A percentile compares a stretch with the other conserved stretches of the same genome.
Evolutionary conservation across 2,888 invertebrate genomes (phyloP).

Genomic region (Dinocampus coccinellae): DNA sequence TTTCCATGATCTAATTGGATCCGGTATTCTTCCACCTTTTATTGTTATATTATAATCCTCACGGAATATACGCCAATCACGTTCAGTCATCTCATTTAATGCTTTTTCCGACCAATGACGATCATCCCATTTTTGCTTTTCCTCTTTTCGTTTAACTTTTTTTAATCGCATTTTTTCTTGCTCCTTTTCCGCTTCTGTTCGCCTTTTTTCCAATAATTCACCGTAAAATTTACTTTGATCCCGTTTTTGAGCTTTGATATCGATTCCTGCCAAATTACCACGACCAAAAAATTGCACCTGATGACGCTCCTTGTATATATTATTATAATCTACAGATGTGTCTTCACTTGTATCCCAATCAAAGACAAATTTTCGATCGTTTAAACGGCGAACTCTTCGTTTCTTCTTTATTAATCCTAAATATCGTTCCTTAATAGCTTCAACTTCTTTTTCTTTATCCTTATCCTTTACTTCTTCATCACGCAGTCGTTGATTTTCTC

Average conservation of each 20-base stretch:
- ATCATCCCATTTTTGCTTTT: slow-evolving; percentile 99
- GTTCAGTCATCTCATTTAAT: slow-evolving; percentile 95
- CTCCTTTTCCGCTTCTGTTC: slow-evolving; percentile 96
- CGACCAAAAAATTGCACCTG: slow-evolving; percentile 98
- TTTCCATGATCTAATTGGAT: slow-evolving; percentile 95
- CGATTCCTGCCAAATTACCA: slow-evolving; percentile 98
- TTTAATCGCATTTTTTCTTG: slow-evolving; percentile 94
- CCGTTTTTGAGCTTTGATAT: slow-evolving; percentile 94
- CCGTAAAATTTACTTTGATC: slow-evolving; percentile 98
- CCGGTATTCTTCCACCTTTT: slow-evolving; percentile 97
- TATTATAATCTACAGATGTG: slow-evolving; percentile 97
- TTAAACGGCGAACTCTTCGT: slow-evolving; percentile 90
- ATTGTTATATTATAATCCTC: slow-evolving; percentile 99
- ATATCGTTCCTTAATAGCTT: slow-evolving; percentile 96
- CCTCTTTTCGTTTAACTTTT: slow-evolving; percentile 94
- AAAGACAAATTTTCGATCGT: slow-evolving; percentile 99
- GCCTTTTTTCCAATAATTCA: slow-evolving; percentile 91
- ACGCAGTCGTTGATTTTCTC: slow-evolving; percentile 63
- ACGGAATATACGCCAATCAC: slow-evolving; percentile 99
- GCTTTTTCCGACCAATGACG: slow-evolving; percentile 98
- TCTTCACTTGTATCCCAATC: slow-evolving; percentile 99
- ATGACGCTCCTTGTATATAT: slow-evolving; percentile 95
- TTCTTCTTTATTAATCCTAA: slow-evolving; percentile 94
- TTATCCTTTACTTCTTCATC: slow-evolving; percentile 78
- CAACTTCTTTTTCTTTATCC: slow-evolving; percentile 92